phyloP scores from a whole-genome alignment of 2,888 invertebrate species.

The Caenorhabditis japonica region DNA sequence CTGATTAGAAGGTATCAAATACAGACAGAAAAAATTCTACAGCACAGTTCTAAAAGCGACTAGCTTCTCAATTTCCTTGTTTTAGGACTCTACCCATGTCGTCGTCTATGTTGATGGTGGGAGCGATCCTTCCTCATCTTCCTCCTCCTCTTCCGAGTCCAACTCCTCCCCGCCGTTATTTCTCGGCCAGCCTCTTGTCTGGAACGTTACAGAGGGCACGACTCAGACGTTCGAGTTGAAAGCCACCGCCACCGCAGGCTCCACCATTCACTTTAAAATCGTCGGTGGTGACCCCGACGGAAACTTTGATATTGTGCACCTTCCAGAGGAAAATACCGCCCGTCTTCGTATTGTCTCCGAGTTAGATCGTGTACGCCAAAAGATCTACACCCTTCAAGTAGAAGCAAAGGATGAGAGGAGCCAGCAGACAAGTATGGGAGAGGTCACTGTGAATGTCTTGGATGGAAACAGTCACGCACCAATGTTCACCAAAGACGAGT shows the following conservation, averaged over 20 bases:
- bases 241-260: slow-evolving; percentile 24
- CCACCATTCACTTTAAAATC: slow-evolving; percentile 35
- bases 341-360: slow-evolving; percentile 29
- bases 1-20: no score
- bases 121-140: no score
- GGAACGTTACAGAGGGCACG: slow-evolving; percentile 63
- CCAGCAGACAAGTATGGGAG: slow-evolving; percentile 21
- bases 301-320: slow-evolving; percentile 44
- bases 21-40: no score
- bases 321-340: slow-evolving; percentile 24
- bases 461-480: slow-evolving; percentile 13
- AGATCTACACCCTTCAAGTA: slow-evolving; percentile 16
- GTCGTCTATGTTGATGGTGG: slow-evolving; percentile 48
- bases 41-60: background rate
- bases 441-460: slow-evolving; percentile 37
- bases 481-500: slow-evolving; percentile 26
- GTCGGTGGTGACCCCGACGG: slow-evolving; percentile 51
- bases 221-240: slow-evolving; percentile 40
- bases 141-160: slow-evolving; percentile 12
- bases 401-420: slow-evolving; percentile 50
- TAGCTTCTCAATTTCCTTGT: background rate
- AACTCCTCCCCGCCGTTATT: slow-evolving; percentile 53
- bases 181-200: slow-evolving; percentile 50
- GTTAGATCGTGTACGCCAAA: slow-evolving; percentile 14
- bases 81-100: slow-evolving; percentile 52